Percentiles rank a stretch among this genome's conserved stretches.
Conservation (phyloP, 2,888 invertebrate genomes). For the Pasiphila rectangulata region DNA sequence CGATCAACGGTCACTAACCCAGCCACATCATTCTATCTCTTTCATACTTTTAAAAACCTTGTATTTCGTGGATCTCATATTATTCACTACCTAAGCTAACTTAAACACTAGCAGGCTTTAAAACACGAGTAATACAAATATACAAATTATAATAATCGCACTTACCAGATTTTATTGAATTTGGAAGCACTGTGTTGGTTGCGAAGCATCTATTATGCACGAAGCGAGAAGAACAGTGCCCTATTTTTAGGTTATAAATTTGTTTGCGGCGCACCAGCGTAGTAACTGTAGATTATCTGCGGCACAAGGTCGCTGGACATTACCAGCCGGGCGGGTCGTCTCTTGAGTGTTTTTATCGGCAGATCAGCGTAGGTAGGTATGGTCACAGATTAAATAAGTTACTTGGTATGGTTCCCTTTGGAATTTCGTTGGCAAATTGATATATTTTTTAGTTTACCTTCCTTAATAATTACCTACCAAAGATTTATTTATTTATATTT, state of each 20-base stretch:
- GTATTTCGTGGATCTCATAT: not conserved
- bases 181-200: slow-evolving; percentile 14
- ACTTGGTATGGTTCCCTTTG: not conserved
- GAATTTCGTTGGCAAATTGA: slow-evolving; percentile 4
- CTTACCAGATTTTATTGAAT: slow-evolving; percentile 34
- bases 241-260: slow-evolving; percentile 49
- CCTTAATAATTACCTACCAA: no score
- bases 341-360: slow-evolving; percentile 16
- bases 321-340: slow-evolving; percentile 21
- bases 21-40: slow-evolving; percentile 27
- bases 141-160: no score
- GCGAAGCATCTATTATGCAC: slow-evolving; percentile 28
- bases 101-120: no score
- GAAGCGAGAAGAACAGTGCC: slow-evolving; percentile 30
- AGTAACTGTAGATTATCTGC: slow-evolving; percentile 16
- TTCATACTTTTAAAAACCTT: slow-evolving; percentile 4
- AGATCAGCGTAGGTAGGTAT: slow-evolving; percentile 1
- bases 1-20: slow-evolving; percentile 34
- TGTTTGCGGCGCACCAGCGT: slow-evolving; percentile 24
- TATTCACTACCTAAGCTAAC: no score
- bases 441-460: slow-evolving; percentile 2
- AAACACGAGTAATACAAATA: no score
- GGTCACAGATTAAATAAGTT: no score
- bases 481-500: no score
- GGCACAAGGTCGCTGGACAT: slow-evolving; percentile 37